Conservation (phyloP, 2,113 vertebrate species). For the Lathamus discolor region DNA sequence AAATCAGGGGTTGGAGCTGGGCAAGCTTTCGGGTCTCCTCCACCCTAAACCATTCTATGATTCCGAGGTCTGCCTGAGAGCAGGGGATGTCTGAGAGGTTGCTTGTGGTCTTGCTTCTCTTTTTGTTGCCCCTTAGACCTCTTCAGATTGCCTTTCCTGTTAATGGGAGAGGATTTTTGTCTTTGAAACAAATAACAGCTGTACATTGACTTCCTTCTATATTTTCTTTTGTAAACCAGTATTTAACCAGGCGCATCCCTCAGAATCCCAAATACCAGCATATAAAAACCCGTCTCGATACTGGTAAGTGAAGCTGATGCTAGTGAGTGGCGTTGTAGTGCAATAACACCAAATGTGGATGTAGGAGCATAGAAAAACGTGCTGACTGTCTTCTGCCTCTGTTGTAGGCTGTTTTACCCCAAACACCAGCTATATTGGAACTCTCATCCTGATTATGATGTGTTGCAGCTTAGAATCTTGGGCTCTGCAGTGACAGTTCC, state of each 20-base stretch:
- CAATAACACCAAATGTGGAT: accelerated
- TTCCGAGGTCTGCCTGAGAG: not conserved
- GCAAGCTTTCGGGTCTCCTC: not conserved
- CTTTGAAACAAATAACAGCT: not conserved
- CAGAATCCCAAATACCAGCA: conserved; percentile 89
- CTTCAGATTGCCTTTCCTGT: not conserved
- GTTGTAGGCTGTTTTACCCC: not conserved
- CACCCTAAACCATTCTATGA: not conserved
- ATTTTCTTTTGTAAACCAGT: conserved; percentile 60
- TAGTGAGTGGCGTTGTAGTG: conserved; percentile 65
- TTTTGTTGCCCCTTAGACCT: no score
- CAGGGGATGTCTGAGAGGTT: accelerated
- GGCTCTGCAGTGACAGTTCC: not conserved
- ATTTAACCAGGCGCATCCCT: conserved; percentile 85
- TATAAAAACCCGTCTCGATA: conserved; percentile 88
- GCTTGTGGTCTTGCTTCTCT: not conserved
- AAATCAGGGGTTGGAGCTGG: not conserved
- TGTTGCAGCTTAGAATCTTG: no score
- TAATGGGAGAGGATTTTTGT: not conserved
- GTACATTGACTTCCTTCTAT: accelerated
- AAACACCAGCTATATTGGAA: accelerated
- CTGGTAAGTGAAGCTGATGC: conserved; percentile 87
- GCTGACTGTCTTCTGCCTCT: not conserved
- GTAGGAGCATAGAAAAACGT: accelerated
- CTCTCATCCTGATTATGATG: accelerated